Evolutionary conservation across 2,888 invertebrate genomes (phyloP).

Genomic region (Melangyna quadrimaculata): DNA sequence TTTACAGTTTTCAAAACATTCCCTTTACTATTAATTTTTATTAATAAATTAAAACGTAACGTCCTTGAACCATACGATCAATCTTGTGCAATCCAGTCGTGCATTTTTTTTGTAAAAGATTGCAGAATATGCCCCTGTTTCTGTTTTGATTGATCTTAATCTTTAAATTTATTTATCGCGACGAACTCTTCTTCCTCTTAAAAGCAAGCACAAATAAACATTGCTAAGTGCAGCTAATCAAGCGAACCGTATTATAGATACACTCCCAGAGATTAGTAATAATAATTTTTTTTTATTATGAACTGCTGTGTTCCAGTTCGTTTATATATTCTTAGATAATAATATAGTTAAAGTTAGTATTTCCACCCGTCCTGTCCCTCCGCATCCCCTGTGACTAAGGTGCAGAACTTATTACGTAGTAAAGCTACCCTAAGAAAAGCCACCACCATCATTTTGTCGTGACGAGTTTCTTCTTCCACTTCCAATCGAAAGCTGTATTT

Average conservation of each 20-base stretch:
- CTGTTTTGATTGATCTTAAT: too few relatives aligned
- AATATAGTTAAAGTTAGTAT: constrained; percentile 43
- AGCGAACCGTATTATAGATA: not conserved
- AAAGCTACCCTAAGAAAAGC: not conserved
- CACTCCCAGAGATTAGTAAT: constrained; percentile 50
- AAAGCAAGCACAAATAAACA: not conserved
- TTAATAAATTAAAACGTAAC: too few relatives aligned
- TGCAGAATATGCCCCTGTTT: too few relatives aligned
- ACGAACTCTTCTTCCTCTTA: not conserved
- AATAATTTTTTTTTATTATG: constrained; percentile 40
- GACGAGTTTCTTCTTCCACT: constrained; percentile 52
- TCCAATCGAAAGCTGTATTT: constrained; percentile 54
- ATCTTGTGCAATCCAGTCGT: too few relatives aligned
- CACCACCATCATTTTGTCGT: not conserved
- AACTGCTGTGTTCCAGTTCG: constrained; percentile 53
- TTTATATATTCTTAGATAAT: constrained; percentile 63
- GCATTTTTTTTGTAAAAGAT: too few relatives aligned
- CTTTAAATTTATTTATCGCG: too few relatives aligned
- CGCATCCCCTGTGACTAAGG: constrained; percentile 6
- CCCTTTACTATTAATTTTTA: too few relatives aligned
- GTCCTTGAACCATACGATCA: too few relatives aligned
- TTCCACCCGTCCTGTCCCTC: too few relatives aligned
- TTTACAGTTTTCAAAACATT: too few relatives aligned
- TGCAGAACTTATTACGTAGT: not conserved
- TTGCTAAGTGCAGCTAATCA: not conserved